Evolutionary conservation across 2,888 invertebrate species (phyloP).

Genomic region (Campoletis raptor): DNA sequence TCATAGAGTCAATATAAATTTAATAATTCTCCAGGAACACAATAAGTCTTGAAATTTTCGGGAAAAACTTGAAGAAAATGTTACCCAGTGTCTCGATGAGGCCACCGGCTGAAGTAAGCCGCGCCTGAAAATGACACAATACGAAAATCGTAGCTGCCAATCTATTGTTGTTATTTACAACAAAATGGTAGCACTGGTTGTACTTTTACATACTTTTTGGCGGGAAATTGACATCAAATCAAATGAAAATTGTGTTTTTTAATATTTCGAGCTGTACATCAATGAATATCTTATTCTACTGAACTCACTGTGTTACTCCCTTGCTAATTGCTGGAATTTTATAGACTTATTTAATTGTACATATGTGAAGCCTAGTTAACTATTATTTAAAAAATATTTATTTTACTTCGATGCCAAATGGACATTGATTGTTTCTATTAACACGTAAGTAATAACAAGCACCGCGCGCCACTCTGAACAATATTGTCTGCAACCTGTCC

Average conservation of each 20-base stretch:
- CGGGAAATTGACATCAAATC: slow-evolving; percentile 1
- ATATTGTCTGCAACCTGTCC: neutral
- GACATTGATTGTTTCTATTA: neutral
- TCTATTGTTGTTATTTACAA: neutral
- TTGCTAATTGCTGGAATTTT: neutral
- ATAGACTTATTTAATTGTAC: neutral
- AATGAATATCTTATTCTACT: neutral
- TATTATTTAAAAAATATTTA: neutral
- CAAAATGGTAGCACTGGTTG: slow-evolving; percentile 16
- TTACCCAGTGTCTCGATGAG: slow-evolving; percentile 58
- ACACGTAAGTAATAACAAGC: neutral
- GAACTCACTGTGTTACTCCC: neutral
- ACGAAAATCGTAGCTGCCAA: slow-evolving; percentile 18
- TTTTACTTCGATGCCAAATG: neutral
- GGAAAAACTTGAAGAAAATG: slow-evolving; percentile 12
- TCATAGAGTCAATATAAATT: neutral
- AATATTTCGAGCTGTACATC: neutral
- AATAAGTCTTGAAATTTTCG: neutral
- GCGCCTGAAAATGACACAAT: slow-evolving; percentile 29
- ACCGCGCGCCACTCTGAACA: neutral
- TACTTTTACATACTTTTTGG: neutral
- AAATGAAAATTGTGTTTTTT: neutral
- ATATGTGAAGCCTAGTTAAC: neutral
- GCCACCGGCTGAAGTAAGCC: slow-evolving; percentile 62
- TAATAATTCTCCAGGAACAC: neutral